A percentile compares a stretch with the other conserved stretches of the same genome.
Evolutionary conservation across 2,113 vertebrate species (phyloP).

Genomic region (Meleagris gallopavo): DNA sequence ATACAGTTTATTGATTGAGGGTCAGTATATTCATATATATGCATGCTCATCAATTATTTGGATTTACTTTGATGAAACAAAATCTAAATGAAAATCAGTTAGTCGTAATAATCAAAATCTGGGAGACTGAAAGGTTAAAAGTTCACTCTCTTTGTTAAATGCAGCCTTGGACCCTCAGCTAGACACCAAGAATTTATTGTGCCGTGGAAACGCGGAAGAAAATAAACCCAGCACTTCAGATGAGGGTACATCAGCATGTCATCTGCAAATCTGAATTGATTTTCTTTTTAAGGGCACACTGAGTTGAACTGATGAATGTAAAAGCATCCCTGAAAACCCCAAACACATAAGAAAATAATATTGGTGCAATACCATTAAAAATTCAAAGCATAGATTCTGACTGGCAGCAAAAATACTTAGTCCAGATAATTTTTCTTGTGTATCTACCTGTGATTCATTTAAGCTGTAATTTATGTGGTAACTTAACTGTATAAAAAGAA

Average conservation of each 20-base stretch:
- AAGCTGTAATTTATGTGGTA: not conserved
- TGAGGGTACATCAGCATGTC: not conserved
- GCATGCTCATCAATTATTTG: not conserved
- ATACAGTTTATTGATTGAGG: not conserved
- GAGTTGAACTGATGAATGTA: not conserved
- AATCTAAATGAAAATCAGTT: constrained; percentile 18
- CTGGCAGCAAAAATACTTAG: not conserved
- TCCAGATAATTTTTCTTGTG: not conserved
- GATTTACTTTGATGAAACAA: not conserved
- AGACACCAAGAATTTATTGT: constrained; percentile 53
- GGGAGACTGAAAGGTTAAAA: constrained; percentile 56
- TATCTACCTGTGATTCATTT: not conserved
- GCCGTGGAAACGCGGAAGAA: constrained; percentile 1
- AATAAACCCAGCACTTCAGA: not conserved
- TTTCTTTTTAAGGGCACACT: not conserved
- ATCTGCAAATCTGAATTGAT: not conserved
- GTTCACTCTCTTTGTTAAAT: constrained; percentile 64
- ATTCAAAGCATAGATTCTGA: not conserved
- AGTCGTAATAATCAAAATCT: constrained; percentile 29
- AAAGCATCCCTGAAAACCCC: not conserved
- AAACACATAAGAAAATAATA: not conserved
- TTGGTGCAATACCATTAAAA: not conserved
- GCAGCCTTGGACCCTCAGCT: not conserved
- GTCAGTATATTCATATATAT: not conserved
- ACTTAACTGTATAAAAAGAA: not conserved